Base-by-base conservation (phyloP, 2,113 vertebrate species). In the Ptychochromis oligacanthus region DNA sequence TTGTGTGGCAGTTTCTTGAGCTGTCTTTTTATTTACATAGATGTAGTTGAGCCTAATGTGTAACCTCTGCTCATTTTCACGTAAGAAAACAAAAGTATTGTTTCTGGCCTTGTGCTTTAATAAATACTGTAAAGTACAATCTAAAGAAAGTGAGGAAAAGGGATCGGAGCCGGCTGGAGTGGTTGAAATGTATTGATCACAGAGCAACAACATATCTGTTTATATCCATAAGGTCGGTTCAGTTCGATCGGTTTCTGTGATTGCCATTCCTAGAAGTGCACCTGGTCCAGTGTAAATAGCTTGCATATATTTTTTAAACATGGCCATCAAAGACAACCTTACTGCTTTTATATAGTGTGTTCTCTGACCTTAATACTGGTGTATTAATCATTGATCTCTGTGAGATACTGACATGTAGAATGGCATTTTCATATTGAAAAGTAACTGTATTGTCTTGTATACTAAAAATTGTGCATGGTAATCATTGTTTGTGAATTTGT, bases 401-500 rank as follows among this genome's bases (percentile, higher is more conserved):
- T 97, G 98, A 99, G 98, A 99, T 98, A 93, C 86, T 93, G 88
- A 93, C 91, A 91, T 94, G 94, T 87, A 80, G 95, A 89, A 90
- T 92, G 84, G 81, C 91, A 96, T 97, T 99, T 99, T 99, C 98
- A 99, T 97, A 99, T 98, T 99, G 98, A 98, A 99, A 99, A 97
- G 97, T 94, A 95, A 95, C 89, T 92, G 95, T 96, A 96, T 95
- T 95, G 96, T 96, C 96, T 97, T 96, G 96, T 98, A 97, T 97
- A 97, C 97, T 98, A 97, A 97, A n/a, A 97, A 96, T 95, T 98
- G 97, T 97, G 96, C 96, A 96, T 96, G 96, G 95, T 93, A 87
- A 92, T 94, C 88, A 95, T 93, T 93, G 95, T 96, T 96, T 94
- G 95, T 96, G 95, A 81, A 90, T 96, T 95, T 94, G 95, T 96